phyloP scores from a whole-genome alignment of 2,888 invertebrate genomes.

The Mythimna loreyi region DNA sequence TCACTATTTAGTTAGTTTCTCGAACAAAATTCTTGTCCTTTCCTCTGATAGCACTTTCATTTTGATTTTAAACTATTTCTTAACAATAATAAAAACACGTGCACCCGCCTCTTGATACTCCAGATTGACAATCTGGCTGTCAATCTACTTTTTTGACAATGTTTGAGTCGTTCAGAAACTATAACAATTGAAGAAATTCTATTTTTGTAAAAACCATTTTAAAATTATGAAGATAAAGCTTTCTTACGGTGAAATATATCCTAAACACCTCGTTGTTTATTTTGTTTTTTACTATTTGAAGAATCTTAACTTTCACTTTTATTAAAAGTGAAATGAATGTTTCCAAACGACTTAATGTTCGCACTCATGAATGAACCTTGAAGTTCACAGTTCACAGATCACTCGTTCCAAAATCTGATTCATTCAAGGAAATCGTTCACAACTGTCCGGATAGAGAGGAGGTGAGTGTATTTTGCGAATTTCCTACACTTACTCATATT shows the following conservation, averaged over 20 bases:
- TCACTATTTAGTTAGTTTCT: slow-evolving; percentile 98
- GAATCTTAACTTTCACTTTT: neutral
- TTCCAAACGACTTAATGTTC: slow-evolving; percentile 45
- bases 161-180: slow-evolving; percentile 32
- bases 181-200: too few species aligned
- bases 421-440: slow-evolving; percentile 65
- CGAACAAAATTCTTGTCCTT: slow-evolving; percentile 96
- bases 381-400: slow-evolving; percentile 18
- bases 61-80: slow-evolving; percentile 61
- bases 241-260: neutral
- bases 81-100: slow-evolving; percentile 73
- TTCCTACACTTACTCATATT: slow-evolving; percentile 45
- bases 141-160: slow-evolving; percentile 4
- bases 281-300: neutral
- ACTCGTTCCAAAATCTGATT: slow-evolving; percentile 54
- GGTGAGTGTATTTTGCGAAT: slow-evolving; percentile 71
- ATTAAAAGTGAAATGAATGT: neutral
- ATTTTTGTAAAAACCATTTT: too few species aligned
- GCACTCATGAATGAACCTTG: slow-evolving; percentile 46
- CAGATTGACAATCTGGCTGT: slow-evolving; percentile 27
- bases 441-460: slow-evolving; percentile 62
- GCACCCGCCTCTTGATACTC: slow-evolving; percentile 31
- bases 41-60: slow-evolving; percentile 98
- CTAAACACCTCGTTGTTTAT: neutral
- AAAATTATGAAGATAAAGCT: neutral